Conservation (phyloP, 2,888 invertebrate genomes). For the Gandaritis pyraliata region DNA sequence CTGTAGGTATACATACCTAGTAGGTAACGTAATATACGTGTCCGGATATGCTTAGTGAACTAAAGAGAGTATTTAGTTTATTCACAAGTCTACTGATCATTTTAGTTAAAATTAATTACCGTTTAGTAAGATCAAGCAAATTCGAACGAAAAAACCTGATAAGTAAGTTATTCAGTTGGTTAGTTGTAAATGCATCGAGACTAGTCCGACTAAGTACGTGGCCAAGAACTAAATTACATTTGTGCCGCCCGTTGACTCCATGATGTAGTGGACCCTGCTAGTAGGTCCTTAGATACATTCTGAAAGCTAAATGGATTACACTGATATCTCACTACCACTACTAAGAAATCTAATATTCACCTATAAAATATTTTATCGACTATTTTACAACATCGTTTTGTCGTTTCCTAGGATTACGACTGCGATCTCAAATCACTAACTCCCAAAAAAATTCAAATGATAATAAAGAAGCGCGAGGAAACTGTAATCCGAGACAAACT, state of each 20-base stretch:
- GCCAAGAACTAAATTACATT: slow-evolving; percentile 70
- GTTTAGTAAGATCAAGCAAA: neutral
- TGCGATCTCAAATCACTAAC: slow-evolving; percentile 31
- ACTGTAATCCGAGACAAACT: slow-evolving; percentile 66
- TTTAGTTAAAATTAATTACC: neutral
- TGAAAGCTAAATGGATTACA: slow-evolving; percentile 23
- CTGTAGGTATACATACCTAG: neutral
- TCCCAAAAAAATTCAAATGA: slow-evolving; percentile 49
- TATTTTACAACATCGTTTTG: slow-evolving; percentile 6
- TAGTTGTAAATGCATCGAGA: slow-evolving; percentile 42
- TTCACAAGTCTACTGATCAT: too few species aligned
- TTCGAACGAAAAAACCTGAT: slow-evolving; percentile 7
- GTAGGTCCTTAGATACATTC: slow-evolving; percentile 36
- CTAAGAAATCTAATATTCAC: neutral
- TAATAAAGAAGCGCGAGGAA: slow-evolving; percentile 53
- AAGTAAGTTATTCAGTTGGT: slow-evolving; percentile 7
- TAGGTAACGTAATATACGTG: neutral
- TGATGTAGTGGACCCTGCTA: slow-evolving; percentile 59
- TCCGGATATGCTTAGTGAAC: neutral
- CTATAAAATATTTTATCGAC: slow-evolving; percentile 3
- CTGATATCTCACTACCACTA: slow-evolving; percentile 9
- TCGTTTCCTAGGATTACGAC: slow-evolving; percentile 20
- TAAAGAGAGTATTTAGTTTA: too few species aligned
- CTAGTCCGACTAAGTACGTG: slow-evolving; percentile 48
- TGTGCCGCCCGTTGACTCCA: slow-evolving; percentile 68